Base-by-base conservation (phyloP, 2,888 invertebrate species). In the Coleophora deauratella region DNA sequence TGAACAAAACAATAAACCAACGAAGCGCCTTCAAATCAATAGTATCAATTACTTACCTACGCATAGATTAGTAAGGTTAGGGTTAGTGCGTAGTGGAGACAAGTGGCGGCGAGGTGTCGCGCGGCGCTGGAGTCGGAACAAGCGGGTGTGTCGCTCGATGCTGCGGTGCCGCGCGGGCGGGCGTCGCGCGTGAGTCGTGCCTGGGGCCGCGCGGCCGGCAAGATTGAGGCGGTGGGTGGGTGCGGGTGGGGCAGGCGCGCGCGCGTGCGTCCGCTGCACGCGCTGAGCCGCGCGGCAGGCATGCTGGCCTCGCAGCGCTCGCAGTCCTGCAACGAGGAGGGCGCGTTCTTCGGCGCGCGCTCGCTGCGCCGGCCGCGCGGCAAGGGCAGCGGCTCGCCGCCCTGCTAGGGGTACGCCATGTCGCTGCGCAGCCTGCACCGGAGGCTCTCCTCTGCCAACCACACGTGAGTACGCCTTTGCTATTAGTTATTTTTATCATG, bases 391-490 rank as follows among this genome's bases (percentile, higher is more conserved):
- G 82, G 86, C 61, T 87, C 86, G 68, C 88, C 87, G 74, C 87
- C 87, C 67, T 86, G 86, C 86, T 86, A 86, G 86, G 86, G 86
- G 85, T 84, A 86, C 86, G 86, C 86, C 88, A 88, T 88, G 87
- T 88, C 88, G 88, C 88, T 84, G 87, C 88, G 86, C 86, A 88
- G 85, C 87, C 88, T 88, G 68, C 88, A 88, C 79, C 88, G 89
- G 62, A 87, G 89, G 74, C 86, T 88, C 64, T 87, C 88, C 74
- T 87, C 88, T 81, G 82, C 80, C 65, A 79, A 77, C 72, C 82
- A 88, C 86, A 88, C 88, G 89, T 87, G 66, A 88, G 88, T 82
- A 45, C 31, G 21, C 21, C 21, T 31, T 31, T 3, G 9, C 31
- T 31, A 6, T 31, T 21, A 21, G 21, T 6, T 21, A 4, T n/a